Evolutionary conservation across 2,888 invertebrate genomes (phyloP).

Genomic region (Drosophila phalerata): DNA sequence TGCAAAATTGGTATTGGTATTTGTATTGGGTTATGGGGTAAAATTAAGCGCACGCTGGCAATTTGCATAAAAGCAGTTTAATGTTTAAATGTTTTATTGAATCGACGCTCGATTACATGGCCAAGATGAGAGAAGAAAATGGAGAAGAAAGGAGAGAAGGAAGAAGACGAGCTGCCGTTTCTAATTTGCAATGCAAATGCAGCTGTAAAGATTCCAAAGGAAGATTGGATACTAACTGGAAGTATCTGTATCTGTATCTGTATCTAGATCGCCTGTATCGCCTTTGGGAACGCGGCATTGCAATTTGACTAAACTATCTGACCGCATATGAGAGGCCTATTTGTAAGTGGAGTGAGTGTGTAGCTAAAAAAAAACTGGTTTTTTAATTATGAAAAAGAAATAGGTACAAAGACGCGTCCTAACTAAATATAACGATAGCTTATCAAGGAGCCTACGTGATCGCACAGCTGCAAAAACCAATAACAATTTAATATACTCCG

Average conservation of each 20-base stretch:
- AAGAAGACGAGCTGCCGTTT: slow-evolving; percentile 51
- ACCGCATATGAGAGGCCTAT: slow-evolving; percentile 60
- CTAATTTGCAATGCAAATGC: slow-evolving; percentile 80
- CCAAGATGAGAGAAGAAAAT: not conserved
- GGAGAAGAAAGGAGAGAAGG: not conserved
- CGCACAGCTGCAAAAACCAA: slow-evolving; percentile 17
- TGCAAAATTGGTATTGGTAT: slow-evolving; percentile 2
- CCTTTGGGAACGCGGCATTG: slow-evolving; percentile 27
- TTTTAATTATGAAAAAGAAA: slow-evolving; percentile 73
- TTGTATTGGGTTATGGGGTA: slow-evolving; percentile 11
- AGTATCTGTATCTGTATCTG: slow-evolving; percentile 5
- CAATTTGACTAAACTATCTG: slow-evolving; percentile 78
- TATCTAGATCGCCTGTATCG: slow-evolving; percentile 23
- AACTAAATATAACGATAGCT: slow-evolving; percentile 32
- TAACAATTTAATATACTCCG: not conserved
- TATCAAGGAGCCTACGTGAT: slow-evolving; percentile 59
- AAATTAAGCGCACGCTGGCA: slow-evolving; percentile 80
- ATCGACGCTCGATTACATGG: slow-evolving; percentile 75
- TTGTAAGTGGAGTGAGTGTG: slow-evolving; percentile 45
- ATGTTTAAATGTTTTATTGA: slow-evolving; percentile 83
- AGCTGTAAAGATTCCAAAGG: slow-evolving; percentile 23
- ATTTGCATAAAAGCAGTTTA: slow-evolving; percentile 84
- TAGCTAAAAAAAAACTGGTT: slow-evolving; percentile 55
- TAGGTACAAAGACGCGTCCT: slow-evolving; percentile 9
- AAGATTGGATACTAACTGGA: slow-evolving; percentile 8